Conservation (phyloP, 1,140 invertebrate genomes). For the Oedothorax gibbosus region DNA sequence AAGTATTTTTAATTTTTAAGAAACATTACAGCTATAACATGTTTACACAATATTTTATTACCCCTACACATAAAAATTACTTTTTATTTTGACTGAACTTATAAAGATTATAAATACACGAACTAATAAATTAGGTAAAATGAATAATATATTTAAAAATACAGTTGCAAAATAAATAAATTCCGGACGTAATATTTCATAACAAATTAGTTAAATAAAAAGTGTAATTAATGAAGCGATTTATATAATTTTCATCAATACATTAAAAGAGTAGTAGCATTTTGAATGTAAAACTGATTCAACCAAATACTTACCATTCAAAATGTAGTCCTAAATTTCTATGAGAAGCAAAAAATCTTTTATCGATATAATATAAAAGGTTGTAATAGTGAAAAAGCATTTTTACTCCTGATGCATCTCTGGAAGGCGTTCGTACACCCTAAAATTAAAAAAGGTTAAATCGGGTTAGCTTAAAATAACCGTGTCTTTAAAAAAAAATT, state of each 20-base stretch:
- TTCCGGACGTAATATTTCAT: neutral
- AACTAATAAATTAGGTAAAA: no score
- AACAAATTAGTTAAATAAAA: neutral
- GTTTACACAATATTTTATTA: no score
- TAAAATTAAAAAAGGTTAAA: slow-evolving; percentile 67
- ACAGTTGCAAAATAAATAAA: neutral
- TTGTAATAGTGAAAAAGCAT: slow-evolving; percentile 94
- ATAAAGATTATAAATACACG: no score
- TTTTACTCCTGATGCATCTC: slow-evolving; percentile 86
- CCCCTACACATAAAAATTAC: no score
- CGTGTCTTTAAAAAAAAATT: no score
- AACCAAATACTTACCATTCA: slow-evolving; percentile 81
- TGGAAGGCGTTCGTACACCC: slow-evolving; percentile 91
- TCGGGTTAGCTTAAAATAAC: neutral
- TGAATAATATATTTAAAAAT: no score
- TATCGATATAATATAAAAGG: slow-evolving; percentile 93
- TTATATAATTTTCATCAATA: neutral
- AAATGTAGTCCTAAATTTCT: slow-evolving; percentile 91
- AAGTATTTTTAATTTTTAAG: no score
- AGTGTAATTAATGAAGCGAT: neutral
- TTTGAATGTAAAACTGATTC: neutral
- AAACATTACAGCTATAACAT: no score
- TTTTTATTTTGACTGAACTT: no score
- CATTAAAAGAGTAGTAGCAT: neutral
- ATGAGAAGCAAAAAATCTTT: slow-evolving; percentile 93